phyloP scores from a whole-genome alignment of 37 sponge, comb jelly and placozoan species.

The Bolinopsis microptera region DNA sequence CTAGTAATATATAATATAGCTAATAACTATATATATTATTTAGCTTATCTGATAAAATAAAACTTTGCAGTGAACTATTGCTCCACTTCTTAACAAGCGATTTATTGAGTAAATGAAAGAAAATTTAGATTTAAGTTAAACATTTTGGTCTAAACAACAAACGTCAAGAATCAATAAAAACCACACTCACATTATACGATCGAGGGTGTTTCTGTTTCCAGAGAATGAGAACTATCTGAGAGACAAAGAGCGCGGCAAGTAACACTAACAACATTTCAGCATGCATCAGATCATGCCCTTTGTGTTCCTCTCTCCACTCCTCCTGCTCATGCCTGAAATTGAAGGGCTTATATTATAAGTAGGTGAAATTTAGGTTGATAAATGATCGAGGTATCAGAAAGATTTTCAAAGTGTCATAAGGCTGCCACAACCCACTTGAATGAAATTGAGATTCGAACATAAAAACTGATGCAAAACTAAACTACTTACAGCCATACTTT shows the following conservation, averaged over 20 bases:
- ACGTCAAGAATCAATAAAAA: too few species aligned
- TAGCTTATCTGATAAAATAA: too few species aligned
- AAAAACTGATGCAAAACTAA: background rate
- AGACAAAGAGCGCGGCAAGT: constrained; percentile 78
- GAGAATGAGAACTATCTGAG: constrained; percentile 81
- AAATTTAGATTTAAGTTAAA: too few species aligned
- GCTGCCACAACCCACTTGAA: too few species aligned
- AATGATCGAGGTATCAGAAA: background rate
- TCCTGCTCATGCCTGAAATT: constrained; percentile 23
- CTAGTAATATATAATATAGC: too few species aligned
- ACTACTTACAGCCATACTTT: constrained; percentile 26
- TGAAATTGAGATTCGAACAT: too few species aligned
- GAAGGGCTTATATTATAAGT: background rate
- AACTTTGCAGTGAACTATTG: too few species aligned
- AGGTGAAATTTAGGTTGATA: background rate
- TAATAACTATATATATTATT: too few species aligned
- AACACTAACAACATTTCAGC: constrained; percentile 92
- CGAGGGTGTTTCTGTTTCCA: constrained; percentile 82
- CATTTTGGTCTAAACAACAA: too few species aligned
- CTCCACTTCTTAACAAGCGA: too few species aligned
- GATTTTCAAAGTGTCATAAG: background rate
- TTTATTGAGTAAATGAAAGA: too few species aligned
- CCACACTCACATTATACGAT: constrained; percentile 77
- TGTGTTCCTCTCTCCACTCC: constrained; percentile 78
- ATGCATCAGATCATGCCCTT: constrained; percentile 98